These are phyloP conservation scores for Catharus fuscescens DNA, from an alignment of 2,113 vertebrate genomes.

Conservation along the genomic window DNA sequence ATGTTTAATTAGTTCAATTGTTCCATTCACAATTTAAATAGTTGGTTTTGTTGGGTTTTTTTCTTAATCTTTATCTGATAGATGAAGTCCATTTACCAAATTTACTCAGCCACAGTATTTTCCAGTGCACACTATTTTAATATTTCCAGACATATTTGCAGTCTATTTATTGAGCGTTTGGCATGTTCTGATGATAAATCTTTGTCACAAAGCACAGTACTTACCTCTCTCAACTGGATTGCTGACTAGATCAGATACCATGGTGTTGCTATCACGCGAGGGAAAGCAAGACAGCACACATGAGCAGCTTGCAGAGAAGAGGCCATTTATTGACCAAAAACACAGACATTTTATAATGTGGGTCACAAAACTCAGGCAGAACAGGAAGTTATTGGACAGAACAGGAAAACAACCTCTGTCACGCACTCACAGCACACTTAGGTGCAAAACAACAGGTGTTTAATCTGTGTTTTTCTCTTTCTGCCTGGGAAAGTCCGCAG, in stretches of 20 bases:
- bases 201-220: background rate
- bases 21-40: background rate
- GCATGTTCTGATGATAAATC: background rate
- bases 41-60: background rate
- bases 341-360: too few species aligned
- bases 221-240: background rate
- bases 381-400: too few species aligned
- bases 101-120: background rate
- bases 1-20: background rate
- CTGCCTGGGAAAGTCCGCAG: too few species aligned
- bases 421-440: too few species aligned
- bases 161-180: background rate
- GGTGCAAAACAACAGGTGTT: too few species aligned
- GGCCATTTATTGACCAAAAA: too few species aligned
- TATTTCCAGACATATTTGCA: background rate
- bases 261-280: too few species aligned
- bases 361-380: too few species aligned
- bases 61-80: background rate
- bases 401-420: too few species aligned
- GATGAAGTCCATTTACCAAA: background rate
- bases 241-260: background rate
- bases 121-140: background rate
- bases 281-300: too few species aligned
- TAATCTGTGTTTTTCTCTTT: too few species aligned
- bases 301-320: too few species aligned